These are phyloP conservation scores for Catocala fraxini DNA, from an alignment of 2,888 invertebrate genomes.

Conservation along the genomic window DNA sequence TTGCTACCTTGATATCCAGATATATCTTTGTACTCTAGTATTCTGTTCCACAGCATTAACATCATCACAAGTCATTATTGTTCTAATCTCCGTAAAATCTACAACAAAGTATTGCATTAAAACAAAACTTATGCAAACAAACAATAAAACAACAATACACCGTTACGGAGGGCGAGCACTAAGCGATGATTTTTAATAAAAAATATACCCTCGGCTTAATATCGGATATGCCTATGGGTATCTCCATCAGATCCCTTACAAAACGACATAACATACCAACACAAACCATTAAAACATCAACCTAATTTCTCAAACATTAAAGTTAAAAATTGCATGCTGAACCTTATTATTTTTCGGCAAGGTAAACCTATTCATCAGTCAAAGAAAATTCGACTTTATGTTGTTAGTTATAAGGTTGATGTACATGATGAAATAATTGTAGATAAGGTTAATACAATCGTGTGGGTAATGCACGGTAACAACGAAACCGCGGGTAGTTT, in stretches of 20 bases:
- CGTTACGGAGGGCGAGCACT: conserved; percentile 60
- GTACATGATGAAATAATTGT: conserved; percentile 10
- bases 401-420: conserved; percentile 9
- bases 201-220: conserved; percentile 76
- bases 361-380: too few species aligned
- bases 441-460: conserved; percentile 50
- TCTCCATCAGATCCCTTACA: conserved; percentile 17
- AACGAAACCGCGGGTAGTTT: conserved; percentile 78
- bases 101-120: conserved; percentile 30
- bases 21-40: too few species aligned
- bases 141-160: conserved; percentile 63
- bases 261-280: conserved; percentile 18
- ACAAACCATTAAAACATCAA: conserved; percentile 3
- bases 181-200: conserved; percentile 84
- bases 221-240: conserved; percentile 72
- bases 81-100: conserved; percentile 33
- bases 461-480: conserved; percentile 64
- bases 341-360: not conserved
- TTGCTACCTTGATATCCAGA: too few species aligned
- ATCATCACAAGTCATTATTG: not conserved
- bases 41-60: too few species aligned
- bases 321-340: conserved; percentile 11
- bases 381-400: conserved; percentile 18
- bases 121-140: conserved; percentile 57
- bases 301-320: not conserved